Conservation (phyloP, 2,113 vertebrate genomes). For the Cavia aperea region DNA sequence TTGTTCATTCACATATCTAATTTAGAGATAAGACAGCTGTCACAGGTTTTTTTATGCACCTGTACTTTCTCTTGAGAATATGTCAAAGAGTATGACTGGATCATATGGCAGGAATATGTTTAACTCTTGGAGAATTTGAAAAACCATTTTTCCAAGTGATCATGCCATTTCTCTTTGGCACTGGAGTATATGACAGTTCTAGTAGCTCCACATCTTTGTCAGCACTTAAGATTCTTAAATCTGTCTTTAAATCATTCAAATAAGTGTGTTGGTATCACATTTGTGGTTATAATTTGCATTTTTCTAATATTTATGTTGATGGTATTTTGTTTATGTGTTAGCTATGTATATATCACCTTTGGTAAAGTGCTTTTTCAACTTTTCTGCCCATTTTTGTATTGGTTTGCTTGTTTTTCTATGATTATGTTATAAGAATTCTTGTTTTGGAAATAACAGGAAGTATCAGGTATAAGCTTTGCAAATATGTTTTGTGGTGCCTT, state of each 20-base stretch:
- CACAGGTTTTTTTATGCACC: neutral
- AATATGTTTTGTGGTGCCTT: neutral
- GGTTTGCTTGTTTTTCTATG: neutral
- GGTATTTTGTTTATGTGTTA: neutral
- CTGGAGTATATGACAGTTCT: neutral
- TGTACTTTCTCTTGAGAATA: neutral
- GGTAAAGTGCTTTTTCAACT: neutral
- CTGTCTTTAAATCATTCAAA: neutral
- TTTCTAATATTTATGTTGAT: neutral
- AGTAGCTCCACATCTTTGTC: neutral
- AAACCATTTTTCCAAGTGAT: neutral
- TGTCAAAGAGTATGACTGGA: neutral
- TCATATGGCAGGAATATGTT: neutral
- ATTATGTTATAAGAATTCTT: constrained; percentile 8
- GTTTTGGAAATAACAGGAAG: neutral
- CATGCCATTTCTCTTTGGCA: neutral
- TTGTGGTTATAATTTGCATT: neutral
- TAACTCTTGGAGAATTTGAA: constrained; percentile 13
- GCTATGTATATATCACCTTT: neutral
- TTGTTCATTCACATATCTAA: neutral
- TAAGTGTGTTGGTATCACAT: neutral
- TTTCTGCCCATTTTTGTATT: neutral
- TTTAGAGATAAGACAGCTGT: neutral
- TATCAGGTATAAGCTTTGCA: neutral
- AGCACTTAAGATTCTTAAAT: neutral